Conservation (phyloP, 2,888 invertebrate genomes). For the Dicyrtoma fusca region DNA sequence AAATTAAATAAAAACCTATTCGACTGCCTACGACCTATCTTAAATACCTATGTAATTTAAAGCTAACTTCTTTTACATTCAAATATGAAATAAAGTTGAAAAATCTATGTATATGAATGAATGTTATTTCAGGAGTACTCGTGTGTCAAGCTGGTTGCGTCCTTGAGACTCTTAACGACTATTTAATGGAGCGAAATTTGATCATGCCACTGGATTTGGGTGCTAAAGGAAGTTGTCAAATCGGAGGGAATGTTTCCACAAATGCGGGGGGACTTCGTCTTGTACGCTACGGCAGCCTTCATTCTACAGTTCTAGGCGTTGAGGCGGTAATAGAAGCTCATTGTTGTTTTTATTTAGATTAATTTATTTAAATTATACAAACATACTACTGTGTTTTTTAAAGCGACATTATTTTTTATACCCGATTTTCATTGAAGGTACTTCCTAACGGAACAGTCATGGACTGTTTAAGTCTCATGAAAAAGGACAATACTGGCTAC, state of each 20-base stretch:
- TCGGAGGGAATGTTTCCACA: constrained; percentile 94
- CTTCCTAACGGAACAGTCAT: constrained; percentile 83
- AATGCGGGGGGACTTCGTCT: constrained; percentile 95
- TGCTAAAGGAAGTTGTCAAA: constrained; percentile 92
- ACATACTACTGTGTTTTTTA: no score
- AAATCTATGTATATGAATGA: no score
- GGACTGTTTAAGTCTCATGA: constrained; percentile 80
- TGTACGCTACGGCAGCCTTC: constrained; percentile 93
- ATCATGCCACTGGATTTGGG: constrained; percentile 97
- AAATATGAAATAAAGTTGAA: no score
- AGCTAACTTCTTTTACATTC: no score
- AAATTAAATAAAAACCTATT: no score
- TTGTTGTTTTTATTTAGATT: constrained; percentile 7
- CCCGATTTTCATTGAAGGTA: constrained; percentile 66
- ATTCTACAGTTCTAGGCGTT: constrained; percentile 85
- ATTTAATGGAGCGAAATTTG: constrained; percentile 72
- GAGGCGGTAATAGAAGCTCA: constrained; percentile 81
- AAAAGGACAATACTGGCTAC: constrained; percentile 98
- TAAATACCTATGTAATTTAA: no score
- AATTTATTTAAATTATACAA: background rate
- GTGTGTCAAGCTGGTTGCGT: constrained; percentile 94
- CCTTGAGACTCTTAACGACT: constrained; percentile 79
- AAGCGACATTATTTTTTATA: background rate
- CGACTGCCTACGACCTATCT: no score
- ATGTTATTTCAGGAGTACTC: constrained; percentile 67